Evolutionary conservation across 2,888 invertebrate species (phyloP).

Genomic region (Diplazon laetatorius): DNA sequence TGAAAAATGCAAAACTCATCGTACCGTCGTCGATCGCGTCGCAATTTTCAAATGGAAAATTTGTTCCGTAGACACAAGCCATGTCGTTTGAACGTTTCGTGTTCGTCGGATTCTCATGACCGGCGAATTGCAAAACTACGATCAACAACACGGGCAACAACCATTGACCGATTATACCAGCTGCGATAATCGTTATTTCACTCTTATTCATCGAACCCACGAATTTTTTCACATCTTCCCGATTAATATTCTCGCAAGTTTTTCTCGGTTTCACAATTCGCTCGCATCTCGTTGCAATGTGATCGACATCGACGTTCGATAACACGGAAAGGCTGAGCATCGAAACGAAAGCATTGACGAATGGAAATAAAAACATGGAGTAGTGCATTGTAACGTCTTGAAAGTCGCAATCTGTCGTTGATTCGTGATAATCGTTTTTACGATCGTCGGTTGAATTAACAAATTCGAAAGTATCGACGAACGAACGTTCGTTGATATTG

Average conservation of each 20-base stretch:
- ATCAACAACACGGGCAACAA: constrained; percentile 73
- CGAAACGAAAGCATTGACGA: constrained; percentile 78
- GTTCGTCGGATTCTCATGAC: constrained; percentile 59
- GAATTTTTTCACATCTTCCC: too few species aligned
- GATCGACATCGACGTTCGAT: constrained; percentile 67
- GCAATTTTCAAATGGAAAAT: constrained; percentile 74
- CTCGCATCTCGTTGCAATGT: constrained; percentile 62
- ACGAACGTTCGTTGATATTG: constrained; percentile 22
- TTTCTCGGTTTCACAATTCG: constrained; percentile 19
- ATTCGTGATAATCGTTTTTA: constrained; percentile 21
- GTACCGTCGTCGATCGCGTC: constrained; percentile 20
- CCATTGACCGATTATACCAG: constrained; percentile 75
- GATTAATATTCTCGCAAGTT: constrained; percentile 14
- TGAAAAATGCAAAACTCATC: constrained; percentile 4
- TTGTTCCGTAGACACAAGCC: constrained; percentile 69
- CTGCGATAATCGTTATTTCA: constrained; percentile 59
- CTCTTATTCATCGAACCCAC: too few species aligned
- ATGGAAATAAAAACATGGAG: constrained; percentile 76
- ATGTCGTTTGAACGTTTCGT: constrained; percentile 56
- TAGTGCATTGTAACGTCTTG: constrained; percentile 73
- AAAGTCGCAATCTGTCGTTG: constrained; percentile 66
- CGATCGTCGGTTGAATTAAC: constrained; percentile 18
- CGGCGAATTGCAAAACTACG: constrained; percentile 68
- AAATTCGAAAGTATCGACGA: constrained; percentile 14
- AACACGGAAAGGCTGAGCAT: constrained; percentile 73